Evolutionary conservation across 1,140 invertebrate genomes (phyloP), one percentile per base, ranked within the genome.

Genomic region (Megalonaias nervosa): DNA sequence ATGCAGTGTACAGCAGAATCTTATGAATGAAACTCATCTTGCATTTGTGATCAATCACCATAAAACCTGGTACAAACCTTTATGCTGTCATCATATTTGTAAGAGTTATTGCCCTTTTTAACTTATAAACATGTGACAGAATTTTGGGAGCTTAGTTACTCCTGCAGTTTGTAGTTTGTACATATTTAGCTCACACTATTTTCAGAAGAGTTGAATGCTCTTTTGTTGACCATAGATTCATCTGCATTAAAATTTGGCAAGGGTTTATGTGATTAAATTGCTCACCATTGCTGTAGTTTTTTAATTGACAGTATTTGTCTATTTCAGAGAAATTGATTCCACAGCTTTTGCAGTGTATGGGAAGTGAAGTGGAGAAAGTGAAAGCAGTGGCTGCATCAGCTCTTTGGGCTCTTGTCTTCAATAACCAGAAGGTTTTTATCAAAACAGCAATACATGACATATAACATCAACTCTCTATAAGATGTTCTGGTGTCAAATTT

Each of bases 361-460:
- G 84, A 61, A 74, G 73, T 55, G 67, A 79, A 21, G 62, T 67
- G 21, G 79, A 79, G 1, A 79, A 75, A 67, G 65, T 84, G 23
- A 82, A 82, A 61, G 79, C 79, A 55, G 71, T 88, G 21, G 87
- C 85, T 14, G 80, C 85, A 12, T 89, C 88, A 60, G 87, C 87
- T 19, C 75, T 90, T 0, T 87, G 82, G 82, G 89, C 87, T 11
- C 81, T 90, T 1, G 82, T 88, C 21, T 86, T 85, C 71, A 89
- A 90, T 77, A 89, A 88, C 75, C 89, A 90, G 62, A 90, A 90
- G 86, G 89, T 89, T 48, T 38, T 38, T 38, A 6, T 38, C 38
- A 38, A 48, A 9, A 48, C 38, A 48, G 38, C 38, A 48, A 48
- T 48, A 48, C 38, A 48, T 48, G 38, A 11, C 38, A 48, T 11